Evolutionary conservation across 92 coral and sea anemone genomes (phyloP).

Genomic region (Scolanthus callimorphus): DNA sequence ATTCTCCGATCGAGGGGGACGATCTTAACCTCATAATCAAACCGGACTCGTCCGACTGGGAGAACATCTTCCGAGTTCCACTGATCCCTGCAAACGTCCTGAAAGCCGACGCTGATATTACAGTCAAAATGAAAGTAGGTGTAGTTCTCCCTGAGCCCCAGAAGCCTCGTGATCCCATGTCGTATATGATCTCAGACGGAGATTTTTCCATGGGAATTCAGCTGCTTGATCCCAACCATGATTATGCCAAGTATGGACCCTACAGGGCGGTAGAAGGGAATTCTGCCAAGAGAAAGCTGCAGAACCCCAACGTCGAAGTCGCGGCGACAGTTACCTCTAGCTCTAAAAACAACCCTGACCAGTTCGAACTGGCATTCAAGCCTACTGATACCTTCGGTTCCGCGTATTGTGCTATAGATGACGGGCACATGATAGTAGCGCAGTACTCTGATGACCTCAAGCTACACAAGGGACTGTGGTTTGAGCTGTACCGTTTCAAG

Average conservation of each 20-base stretch:
- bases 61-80: slow-evolving; percentile 34
- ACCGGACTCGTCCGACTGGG: slow-evolving; percentile 43
- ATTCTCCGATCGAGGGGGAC: slow-evolving; percentile 1
- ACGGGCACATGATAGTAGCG: slow-evolving; percentile 54
- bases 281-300: not conserved
- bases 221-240: slow-evolving; percentile 47
- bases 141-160: slow-evolving; percentile 52
- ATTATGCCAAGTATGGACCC: slow-evolving; percentile 39
- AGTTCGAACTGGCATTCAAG: slow-evolving; percentile 49
- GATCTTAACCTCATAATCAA: slow-evolving; percentile 25
- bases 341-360: slow-evolving; percentile 47
- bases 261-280: slow-evolving; percentile 48
- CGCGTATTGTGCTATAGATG: slow-evolving; percentile 65
- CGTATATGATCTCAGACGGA: slow-evolving; percentile 61
- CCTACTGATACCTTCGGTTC: slow-evolving; percentile 41
- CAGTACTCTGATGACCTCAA: slow-evolving; percentile 16
- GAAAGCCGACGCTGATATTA: slow-evolving; percentile 32
- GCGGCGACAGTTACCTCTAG: slow-evolving; percentile 5
- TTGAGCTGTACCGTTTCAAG: slow-evolving; percentile 57
- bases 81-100: slow-evolving; percentile 17
- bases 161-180: slow-evolving; percentile 23
- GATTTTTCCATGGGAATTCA: slow-evolving; percentile 39
- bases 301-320: slow-evolving; percentile 14
- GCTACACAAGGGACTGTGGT: slow-evolving; percentile 34
- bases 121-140: slow-evolving; percentile 46